A percentile compares a stretch with the other conserved stretches of the same genome.
These are phyloP conservation scores for Pseudopleuronectes americanus DNA, from an alignment of 2,797 vertebrate genomes.

Conservation along the genomic window DNA sequence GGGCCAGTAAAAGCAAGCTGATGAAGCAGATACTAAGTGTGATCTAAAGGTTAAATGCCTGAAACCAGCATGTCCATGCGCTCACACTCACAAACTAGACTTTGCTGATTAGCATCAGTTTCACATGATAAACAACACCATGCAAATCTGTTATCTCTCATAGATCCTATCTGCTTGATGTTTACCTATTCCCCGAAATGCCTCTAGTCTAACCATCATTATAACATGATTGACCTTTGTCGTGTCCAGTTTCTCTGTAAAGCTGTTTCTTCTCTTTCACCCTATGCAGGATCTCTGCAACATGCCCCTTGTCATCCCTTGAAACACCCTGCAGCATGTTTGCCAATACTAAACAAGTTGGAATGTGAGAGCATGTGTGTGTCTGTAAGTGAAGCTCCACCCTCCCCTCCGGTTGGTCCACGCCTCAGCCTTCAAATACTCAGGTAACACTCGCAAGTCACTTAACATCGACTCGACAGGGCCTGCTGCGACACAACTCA, in stretches of 20 bases:
- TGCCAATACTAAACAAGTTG: constrained; percentile 7
- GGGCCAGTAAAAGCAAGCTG: neutral
- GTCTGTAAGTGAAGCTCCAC: constrained; percentile 32
- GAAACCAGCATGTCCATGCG: neutral
- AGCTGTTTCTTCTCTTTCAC: too few relatives aligned
- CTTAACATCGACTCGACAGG: neutral
- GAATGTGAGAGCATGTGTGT: neutral
- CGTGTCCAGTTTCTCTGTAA: too few relatives aligned
- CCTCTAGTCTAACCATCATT: neutral
- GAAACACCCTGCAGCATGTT: neutral
- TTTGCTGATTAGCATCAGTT: constrained; percentile 37
- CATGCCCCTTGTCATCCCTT: neutral
- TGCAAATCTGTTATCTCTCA: neutral
- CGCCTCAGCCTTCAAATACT: constrained; percentile 21
- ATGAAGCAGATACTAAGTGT: neutral
- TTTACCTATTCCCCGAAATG: neutral
- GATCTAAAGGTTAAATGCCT: constrained; percentile 28
- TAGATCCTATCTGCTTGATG: neutral
- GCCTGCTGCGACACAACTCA: neutral
- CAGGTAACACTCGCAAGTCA: constrained; percentile 31
- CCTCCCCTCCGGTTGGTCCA: constrained; percentile 12
- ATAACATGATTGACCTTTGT: neutral
- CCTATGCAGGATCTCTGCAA: too few relatives aligned
- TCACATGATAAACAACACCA: neutral
- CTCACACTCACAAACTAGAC: neutral